Evolutionary conservation across 2,888 invertebrate genomes (phyloP), one percentile per base, ranked within the genome.

Genomic region (Agrochola macilenta): DNA sequence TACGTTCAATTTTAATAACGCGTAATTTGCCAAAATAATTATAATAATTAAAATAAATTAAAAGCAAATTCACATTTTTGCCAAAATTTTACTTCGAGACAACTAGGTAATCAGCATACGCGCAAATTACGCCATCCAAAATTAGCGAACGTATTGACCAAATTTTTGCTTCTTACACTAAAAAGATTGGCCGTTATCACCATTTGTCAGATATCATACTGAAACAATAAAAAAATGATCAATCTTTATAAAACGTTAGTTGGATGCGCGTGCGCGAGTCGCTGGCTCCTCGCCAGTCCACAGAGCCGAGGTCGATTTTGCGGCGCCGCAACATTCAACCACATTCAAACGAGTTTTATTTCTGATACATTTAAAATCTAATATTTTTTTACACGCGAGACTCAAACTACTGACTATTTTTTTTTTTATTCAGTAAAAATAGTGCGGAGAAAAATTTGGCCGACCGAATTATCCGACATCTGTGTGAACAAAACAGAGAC

Each of bases 321-420:
- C 93, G 96, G 95, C 93, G 91, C 93, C 94, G 90, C 95, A 91
- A 91, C 86, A 91, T 93, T 90, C 90, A 89, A 96, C 96, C 96
- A 91, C 96, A 95, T 91, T 93, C 87, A 91, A 92, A 93, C 91
- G 90, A 90, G 87, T 91, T 93, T 93, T 94, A 94, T 93, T 93
- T 92, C 77, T 73, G 84, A 84, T 65, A 58, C 79, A 78, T 87
- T 87, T 87, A 76, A 89, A 88, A 84, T 84, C 82, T 81, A 86
- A 78, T 70, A 65, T 71, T 81, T 75, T 83, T 78, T 79, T 23
- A 20, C 61, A 23, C 60, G 64, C 64, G 63, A 74, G 46, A 52
- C 52, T 52, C 8, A 52, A 79, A 72, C 72, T 73, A 70, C 17
- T 11, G n/a, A n/a, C 11, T 57, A 68, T 54, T 35, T 54, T 52